A percentile compares a stretch with the other conserved stretches of the same genome.
phyloP scores from a whole-genome alignment of 2,113 vertebrate genomes.

The Anhinga anhinga region DNA sequence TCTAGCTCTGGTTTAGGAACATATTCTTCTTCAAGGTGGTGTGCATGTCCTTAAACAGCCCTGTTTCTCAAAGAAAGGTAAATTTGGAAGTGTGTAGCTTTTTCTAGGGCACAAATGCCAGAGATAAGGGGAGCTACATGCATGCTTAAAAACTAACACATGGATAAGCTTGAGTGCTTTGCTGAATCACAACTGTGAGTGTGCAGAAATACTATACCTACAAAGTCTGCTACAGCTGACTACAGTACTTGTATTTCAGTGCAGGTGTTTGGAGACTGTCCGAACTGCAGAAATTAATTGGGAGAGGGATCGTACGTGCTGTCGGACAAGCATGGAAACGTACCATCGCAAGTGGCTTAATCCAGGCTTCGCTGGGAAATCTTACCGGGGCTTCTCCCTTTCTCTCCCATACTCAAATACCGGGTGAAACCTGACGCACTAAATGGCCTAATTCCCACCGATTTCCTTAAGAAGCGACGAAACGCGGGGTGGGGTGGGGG shows the following conservation, averaged over 20 bases:
- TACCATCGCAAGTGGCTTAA: background rate
- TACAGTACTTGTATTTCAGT: background rate
- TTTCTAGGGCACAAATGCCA: no score
- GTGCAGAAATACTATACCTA: background rate
- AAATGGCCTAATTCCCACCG: background rate
- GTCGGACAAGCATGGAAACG: background rate
- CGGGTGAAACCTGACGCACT: background rate
- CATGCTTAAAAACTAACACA: background rate
- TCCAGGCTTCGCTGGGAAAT: background rate
- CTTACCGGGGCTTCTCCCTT: background rate
- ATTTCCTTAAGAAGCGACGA: background rate
- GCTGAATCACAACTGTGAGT: background rate
- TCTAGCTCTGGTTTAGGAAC: background rate
- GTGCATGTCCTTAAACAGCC: background rate
- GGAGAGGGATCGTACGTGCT: fast-evolving
- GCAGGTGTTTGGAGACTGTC: background rate
- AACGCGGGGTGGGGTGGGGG: background rate
- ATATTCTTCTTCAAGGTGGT: background rate
- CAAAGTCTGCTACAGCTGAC: background rate
- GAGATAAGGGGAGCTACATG: background rate
- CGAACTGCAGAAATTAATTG: background rate
- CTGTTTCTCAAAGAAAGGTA: background rate
- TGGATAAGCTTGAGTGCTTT: background rate
- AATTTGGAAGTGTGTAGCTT: background rate
- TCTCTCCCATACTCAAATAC: background rate